Evolutionary conservation across 2,113 vertebrate genomes (phyloP).

Genomic region (Acinonyx jubatus): DNA sequence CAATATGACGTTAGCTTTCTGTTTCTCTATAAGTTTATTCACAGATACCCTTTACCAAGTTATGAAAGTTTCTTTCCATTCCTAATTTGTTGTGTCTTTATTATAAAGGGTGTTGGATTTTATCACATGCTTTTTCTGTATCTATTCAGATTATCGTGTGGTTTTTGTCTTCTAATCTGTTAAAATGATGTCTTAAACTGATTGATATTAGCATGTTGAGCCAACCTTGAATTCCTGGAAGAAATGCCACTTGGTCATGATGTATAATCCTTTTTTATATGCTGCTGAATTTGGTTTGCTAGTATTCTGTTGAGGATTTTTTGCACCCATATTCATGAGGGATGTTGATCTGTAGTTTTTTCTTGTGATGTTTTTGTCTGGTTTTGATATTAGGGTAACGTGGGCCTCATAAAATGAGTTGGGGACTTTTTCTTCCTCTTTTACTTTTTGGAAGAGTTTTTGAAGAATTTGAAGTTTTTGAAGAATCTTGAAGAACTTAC

Average conservation of each 20-base stretch:
- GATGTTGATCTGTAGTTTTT: not conserved
- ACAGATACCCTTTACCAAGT: not conserved
- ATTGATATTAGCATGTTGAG: not conserved
- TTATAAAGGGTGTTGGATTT: not conserved
- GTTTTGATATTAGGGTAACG: not conserved
- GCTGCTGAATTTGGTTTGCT: not conserved
- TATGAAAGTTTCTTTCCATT: not conserved
- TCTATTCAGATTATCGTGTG: not conserved
- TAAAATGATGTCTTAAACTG: not conserved
- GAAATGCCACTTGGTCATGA: not conserved
- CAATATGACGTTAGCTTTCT: not conserved
- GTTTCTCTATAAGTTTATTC: not conserved
- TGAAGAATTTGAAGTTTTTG: not conserved
- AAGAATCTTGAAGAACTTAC: not conserved
- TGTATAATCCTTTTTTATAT: not conserved
- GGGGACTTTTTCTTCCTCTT: not conserved
- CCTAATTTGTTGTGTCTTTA: not conserved
- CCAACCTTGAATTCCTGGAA: not conserved
- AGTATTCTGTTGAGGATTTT: constrained; percentile 18
- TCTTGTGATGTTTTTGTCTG: not conserved
- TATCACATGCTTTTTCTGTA: not conserved
- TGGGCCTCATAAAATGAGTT: not conserved
- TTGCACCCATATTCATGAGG: not conserved
- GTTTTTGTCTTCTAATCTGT: not conserved
- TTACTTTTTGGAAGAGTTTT: not conserved